phyloP scores from a whole-genome alignment of 2,797 vertebrate species.

The Acanthopagrus latus region DNA sequence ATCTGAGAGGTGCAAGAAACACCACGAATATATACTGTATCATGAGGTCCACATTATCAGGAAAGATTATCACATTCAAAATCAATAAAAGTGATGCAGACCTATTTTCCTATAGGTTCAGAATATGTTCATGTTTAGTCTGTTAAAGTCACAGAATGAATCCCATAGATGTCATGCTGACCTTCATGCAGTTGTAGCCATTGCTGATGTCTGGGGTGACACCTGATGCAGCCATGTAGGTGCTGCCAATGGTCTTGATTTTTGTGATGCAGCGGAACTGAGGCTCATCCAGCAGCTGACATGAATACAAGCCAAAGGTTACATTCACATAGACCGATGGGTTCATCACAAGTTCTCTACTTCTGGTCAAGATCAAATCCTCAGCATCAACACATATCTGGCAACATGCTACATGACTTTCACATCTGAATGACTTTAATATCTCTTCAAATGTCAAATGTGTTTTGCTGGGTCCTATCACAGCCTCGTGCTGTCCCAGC shows the following conservation, averaged over 20 bases:
- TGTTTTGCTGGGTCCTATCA: background rate
- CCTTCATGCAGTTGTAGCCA: slow-evolving; percentile 89
- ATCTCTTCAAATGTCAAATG: background rate
- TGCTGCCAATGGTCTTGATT: slow-evolving; percentile 99
- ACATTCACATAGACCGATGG: background rate
- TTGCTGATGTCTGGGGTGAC: slow-evolving; percentile 92
- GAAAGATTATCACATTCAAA: background rate
- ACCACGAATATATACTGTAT: background rate
- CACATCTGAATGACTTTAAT: background rate
- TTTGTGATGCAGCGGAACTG: slow-evolving; percentile 97
- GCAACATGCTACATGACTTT: background rate
- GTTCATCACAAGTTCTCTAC: background rate
- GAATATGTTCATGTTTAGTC: background rate
- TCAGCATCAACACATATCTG: background rate
- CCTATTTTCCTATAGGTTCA: background rate
- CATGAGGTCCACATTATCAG: background rate
- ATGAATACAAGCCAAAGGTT: slow-evolving; percentile 29
- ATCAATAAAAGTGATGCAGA: background rate
- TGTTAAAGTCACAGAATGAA: background rate
- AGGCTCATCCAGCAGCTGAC: slow-evolving; percentile 93
- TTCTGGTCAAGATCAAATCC: background rate
- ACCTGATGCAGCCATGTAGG: slow-evolving; percentile 97
- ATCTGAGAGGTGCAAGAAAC: background rate
- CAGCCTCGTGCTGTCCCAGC: background rate
- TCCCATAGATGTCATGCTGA: slow-evolving; percentile 59